These are phyloP conservation scores for Rhegmatorhina hoffmannsi DNA, from an alignment of 2,113 vertebrate species.

Conservation along the genomic window DNA sequence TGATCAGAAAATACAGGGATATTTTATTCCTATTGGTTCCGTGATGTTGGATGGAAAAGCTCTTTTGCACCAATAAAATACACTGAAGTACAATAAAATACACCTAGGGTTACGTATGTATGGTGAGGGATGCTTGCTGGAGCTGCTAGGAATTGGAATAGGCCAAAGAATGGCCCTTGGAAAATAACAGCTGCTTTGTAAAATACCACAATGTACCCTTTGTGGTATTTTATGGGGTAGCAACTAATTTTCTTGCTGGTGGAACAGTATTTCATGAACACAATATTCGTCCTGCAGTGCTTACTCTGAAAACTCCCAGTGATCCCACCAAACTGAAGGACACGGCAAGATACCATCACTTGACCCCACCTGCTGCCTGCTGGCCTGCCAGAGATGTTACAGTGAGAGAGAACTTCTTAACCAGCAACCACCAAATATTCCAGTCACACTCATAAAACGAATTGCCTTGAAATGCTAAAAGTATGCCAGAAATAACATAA, in stretches of 20 bases:
- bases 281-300: neutral
- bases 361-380: neutral
- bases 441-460: neutral
- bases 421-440: neutral
- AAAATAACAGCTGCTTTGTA: neutral
- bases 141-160: neutral
- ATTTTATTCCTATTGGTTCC: neutral
- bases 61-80: neutral
- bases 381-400: neutral
- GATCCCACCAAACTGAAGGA: neutral
- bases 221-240: neutral
- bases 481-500: conserved; percentile 40
- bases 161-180: neutral
- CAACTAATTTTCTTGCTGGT: neutral
- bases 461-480: neutral
- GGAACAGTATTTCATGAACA: neutral
- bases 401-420: neutral
- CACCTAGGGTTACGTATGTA: accelerated
- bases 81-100: neutral
- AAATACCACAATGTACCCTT: neutral
- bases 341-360: accelerated
- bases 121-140: accelerated
- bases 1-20: neutral
- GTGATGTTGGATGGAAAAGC: neutral
- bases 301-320: neutral